Conservation (phyloP, 2,888 invertebrate genomes). For the Philaethria dido region DNA sequence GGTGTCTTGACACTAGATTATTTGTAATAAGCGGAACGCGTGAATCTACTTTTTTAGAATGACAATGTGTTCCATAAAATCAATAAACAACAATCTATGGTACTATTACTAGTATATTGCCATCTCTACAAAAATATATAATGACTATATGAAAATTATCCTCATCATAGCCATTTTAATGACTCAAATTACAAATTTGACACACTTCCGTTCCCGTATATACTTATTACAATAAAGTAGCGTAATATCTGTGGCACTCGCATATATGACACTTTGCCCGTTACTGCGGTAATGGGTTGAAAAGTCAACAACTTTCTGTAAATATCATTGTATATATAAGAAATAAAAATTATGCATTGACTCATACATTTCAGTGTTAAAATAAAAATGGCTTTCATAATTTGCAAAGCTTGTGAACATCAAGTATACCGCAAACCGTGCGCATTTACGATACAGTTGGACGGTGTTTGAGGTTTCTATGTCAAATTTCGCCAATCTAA, state of each 20-base stretch:
- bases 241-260: neutral
- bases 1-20: no score
- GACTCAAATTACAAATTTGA: constrained; percentile 8
- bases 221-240: constrained; percentile 5
- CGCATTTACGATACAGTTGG: constrained; percentile 2
- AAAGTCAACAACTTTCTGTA: neutral
- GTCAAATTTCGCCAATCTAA: constrained; percentile 30
- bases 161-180: constrained; percentile 4
- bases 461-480: constrained; percentile 29
- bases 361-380: neutral
- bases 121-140: constrained; percentile 3
- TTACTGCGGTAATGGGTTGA: neutral
- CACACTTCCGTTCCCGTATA: constrained; percentile 14
- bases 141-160: constrained; percentile 8
- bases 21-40: no score
- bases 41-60: no score
- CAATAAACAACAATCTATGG: no score
- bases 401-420: neutral
- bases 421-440: neutral
- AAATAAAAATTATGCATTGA: no score
- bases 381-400: neutral
- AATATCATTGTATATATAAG: no score
- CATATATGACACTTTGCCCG: no score
- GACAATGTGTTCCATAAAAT: no score
- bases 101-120: neutral